Evolutionary conservation across 2,888 invertebrate species (phyloP), one percentile per base, ranked within the genome.

Genomic region (Slavum lentiscoides): DNA sequence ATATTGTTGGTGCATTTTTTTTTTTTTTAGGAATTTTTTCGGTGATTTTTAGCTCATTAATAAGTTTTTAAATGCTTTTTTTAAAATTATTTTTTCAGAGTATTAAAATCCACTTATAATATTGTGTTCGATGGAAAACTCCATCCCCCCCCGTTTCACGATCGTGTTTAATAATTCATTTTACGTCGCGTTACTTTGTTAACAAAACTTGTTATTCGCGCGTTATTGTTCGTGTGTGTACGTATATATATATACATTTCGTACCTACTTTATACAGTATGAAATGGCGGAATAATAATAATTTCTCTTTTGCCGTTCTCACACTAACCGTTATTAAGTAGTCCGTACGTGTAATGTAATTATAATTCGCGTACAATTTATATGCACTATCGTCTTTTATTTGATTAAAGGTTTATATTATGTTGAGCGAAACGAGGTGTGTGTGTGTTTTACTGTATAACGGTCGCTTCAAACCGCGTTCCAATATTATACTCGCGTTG

Each of bases 311-410:
- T 21, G 13, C 1, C 8, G 6, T 8, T 19, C n/a, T 5, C 19
- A n/a, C 17, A 21, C 53, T 59, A 72, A 59, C 59, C 39, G 39
- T 59, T 55, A 6, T 72, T 72, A 59, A 72, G 59, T 72, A 39
- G 21, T 39, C 17, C 21, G 58, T 30, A 30, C n/a, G 13, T 69
- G 1, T 55, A 21, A 23, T 21, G 43, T 19, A 43, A 61, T 61
- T 49, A 23, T 43, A 17, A 49, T 73, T 61, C 59, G 4, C 39
- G 30, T 23, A 21, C 5, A 23, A 72, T 72, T 72, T 39, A 59
- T 39, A 30, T 30, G 73, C 49, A 73, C 68, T 23, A 53, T 30
- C 61, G n/a, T 43, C 73, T 43, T 61, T 73, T 61, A 61, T 61
- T 61, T 73, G 21, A 43, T 61, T 11, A 49, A 73, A 23, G 21